Conservation (phyloP, 2,888 invertebrate species). For the Steinernema hermaphroditum region DNA sequence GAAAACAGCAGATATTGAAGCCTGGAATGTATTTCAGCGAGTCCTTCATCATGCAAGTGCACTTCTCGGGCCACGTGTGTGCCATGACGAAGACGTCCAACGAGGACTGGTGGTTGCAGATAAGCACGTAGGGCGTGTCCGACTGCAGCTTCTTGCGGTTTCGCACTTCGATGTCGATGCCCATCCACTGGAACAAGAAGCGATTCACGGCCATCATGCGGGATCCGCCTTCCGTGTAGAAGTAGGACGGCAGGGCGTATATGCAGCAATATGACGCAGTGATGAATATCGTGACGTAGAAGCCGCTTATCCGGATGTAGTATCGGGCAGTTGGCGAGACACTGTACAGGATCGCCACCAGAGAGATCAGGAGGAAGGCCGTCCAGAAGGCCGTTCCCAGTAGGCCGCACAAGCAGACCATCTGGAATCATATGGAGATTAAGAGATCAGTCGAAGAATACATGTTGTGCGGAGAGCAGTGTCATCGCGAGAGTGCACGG, state of each 20-base stretch:
- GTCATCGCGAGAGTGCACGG: too few relatives aligned
- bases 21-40: constrained; percentile 62
- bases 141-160: constrained; percentile 39
- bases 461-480: too few relatives aligned
- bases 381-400: background rate
- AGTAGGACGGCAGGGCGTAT: constrained; percentile 32
- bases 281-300: constrained; percentile 32
- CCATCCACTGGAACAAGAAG: constrained; percentile 41
- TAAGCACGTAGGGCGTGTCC: constrained; percentile 54
- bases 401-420: constrained; percentile 1
- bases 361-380: background rate
- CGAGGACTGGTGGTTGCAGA: constrained; percentile 64
- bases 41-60: constrained; percentile 62
- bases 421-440: background rate
- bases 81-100: constrained; percentile 61
- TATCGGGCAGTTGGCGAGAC: constrained; percentile 18
- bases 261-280: constrained; percentile 34
- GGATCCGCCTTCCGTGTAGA: constrained; percentile 26
- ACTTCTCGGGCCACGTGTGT: constrained; percentile 59
- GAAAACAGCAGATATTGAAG: constrained; percentile 59
- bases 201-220: background rate
- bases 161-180: constrained; percentile 42
- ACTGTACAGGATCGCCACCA: background rate
- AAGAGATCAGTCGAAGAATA: too few relatives aligned
- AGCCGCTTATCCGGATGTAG: constrained; percentile 34